Conservation (phyloP, 2,113 vertebrate genomes). For the Clinocottus analis region DNA sequence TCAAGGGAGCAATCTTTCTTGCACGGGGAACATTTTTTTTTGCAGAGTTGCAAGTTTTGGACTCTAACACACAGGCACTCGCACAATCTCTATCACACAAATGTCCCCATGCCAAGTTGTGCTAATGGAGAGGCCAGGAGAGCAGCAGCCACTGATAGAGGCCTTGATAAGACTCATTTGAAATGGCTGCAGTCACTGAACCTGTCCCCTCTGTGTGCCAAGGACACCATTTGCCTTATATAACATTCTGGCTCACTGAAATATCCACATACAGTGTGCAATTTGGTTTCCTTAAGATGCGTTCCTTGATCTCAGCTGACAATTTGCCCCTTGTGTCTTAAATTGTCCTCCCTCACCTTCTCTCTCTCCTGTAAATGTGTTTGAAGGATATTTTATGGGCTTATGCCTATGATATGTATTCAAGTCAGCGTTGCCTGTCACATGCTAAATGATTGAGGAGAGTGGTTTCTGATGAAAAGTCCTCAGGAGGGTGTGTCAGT, state of each 20-base stretch:
- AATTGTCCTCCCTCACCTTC: conserved; percentile 8
- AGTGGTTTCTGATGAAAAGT: conserved; percentile 35
- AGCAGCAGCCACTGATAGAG: conserved; percentile 48
- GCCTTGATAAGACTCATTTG: conserved; percentile 66
- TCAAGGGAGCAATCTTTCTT: conserved; percentile 34
- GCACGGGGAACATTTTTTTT: neutral
- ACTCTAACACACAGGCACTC: conserved; percentile 29
- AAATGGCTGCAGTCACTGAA: conserved; percentile 56
- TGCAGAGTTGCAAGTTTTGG: conserved; percentile 34
- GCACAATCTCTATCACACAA: conserved; percentile 16
- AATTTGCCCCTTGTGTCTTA: conserved; percentile 8
- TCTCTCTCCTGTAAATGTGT: neutral
- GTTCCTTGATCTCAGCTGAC: conserved; percentile 47
- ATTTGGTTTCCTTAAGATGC: conserved; percentile 43
- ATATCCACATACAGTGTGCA: conserved; percentile 43
- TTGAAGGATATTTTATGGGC: conserved; percentile 7
- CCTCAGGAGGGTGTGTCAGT: conserved; percentile 31
- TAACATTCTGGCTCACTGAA: conserved; percentile 66
- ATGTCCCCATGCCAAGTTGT: conserved; percentile 23
- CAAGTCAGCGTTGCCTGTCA: conserved; percentile 9
- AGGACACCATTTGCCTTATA: conserved; percentile 62
- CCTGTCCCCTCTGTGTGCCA: conserved; percentile 54
- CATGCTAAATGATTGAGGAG: conserved; percentile 17
- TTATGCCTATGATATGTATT: conserved; percentile 10
- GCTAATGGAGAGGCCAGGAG: conserved; percentile 26